A percentile compares a stretch with the other conserved stretches of the same genome.
phyloP scores from a whole-genome alignment of 2,888 invertebrate genomes.

The Zygogramma bicolorata region DNA sequence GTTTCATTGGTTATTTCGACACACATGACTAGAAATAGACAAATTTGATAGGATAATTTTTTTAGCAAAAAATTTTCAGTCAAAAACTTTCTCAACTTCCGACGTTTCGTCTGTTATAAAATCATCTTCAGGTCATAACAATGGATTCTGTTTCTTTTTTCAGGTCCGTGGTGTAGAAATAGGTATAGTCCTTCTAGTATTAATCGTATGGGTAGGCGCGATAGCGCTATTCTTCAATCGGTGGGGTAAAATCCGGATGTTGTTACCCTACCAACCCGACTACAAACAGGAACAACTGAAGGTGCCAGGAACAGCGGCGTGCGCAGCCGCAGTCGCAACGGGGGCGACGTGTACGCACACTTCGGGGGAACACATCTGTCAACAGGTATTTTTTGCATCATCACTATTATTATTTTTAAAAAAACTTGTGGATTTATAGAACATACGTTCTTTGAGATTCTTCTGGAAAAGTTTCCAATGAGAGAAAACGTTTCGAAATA shows the following conservation, averaged over 20 bases:
- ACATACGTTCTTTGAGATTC: too few species aligned
- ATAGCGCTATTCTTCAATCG: conserved; percentile 89
- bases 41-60: too few species aligned
- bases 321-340: conserved; percentile 70
- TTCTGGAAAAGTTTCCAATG: too few species aligned
- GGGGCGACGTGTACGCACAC: conserved; percentile 72
- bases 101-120: neutral
- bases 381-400: conserved; percentile 68
- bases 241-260: conserved; percentile 92
- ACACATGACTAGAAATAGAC: too few species aligned
- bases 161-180: conserved; percentile 92
- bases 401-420: neutral
- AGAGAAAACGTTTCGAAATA: too few species aligned
- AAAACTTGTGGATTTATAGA: too few species aligned
- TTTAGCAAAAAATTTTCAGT: too few species aligned
- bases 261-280: conserved; percentile 91
- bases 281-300: conserved; percentile 88
- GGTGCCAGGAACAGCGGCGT: conserved; percentile 80
- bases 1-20: too few species aligned
- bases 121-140: too few species aligned
- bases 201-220: conserved; percentile 88
- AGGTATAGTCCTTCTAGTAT: conserved; percentile 85
- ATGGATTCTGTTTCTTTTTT: conserved; percentile 43
- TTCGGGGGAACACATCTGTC: conserved; percentile 70
- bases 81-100: too few species aligned